Evolutionary conservation across 2,888 invertebrate species (phyloP).

Genomic region (Heliconius sara): DNA sequence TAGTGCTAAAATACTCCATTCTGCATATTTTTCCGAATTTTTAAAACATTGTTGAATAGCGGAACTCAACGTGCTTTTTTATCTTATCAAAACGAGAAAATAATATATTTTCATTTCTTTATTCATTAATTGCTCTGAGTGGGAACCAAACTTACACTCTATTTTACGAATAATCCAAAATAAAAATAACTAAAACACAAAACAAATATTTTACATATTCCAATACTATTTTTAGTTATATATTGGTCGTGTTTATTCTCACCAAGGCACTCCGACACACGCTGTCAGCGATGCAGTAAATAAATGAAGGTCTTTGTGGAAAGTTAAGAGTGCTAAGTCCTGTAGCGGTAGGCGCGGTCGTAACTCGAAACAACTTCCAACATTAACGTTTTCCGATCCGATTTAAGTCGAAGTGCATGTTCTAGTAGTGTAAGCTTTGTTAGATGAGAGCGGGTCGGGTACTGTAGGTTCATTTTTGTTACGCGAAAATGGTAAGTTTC

Average conservation of each 20-base stretch:
- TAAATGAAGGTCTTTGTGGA: constrained; percentile 60
- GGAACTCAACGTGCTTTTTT: too few relatives aligned
- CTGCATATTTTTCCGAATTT: too few relatives aligned
- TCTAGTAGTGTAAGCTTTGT: constrained; percentile 32
- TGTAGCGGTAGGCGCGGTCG: constrained; percentile 68
- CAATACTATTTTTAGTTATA: background rate
- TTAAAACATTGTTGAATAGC: too few relatives aligned
- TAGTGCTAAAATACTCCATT: too few relatives aligned
- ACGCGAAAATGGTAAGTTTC: background rate
- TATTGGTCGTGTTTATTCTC: background rate
- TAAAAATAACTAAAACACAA: too few relatives aligned
- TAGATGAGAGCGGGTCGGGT: constrained; percentile 27
- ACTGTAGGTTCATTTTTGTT: constrained; percentile 23
- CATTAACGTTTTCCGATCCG: constrained; percentile 44
- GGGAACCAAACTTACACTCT: too few relatives aligned
- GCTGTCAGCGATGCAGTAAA: constrained; percentile 50
- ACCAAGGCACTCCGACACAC: background rate
- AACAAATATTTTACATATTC: too few relatives aligned
- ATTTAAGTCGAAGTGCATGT: constrained; percentile 40
- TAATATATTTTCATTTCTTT: too few relatives aligned
- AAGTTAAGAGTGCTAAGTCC: constrained; percentile 74
- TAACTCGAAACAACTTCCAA: constrained; percentile 54
- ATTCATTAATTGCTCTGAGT: too few relatives aligned
- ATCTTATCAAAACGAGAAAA: too few relatives aligned
- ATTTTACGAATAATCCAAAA: too few relatives aligned